Conservation (phyloP, 2,888 invertebrate genomes). For the Lucinisca nassula region DNA sequence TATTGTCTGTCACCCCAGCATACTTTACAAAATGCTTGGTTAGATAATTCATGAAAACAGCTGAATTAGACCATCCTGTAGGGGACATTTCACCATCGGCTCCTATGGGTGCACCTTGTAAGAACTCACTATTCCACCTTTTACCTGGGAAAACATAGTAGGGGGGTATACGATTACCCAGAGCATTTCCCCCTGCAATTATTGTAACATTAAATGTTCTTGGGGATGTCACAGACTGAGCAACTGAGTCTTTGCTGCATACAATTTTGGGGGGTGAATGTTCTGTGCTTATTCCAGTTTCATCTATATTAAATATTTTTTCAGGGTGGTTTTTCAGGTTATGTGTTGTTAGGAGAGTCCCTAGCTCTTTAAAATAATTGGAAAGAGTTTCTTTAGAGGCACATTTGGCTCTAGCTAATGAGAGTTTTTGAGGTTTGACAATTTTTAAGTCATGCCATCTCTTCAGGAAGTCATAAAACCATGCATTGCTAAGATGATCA, state of each 20-base stretch:
- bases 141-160: constrained; percentile 53
- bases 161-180: constrained; percentile 39
- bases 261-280: constrained; percentile 36
- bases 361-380: constrained; percentile 48
- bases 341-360: constrained; percentile 5
- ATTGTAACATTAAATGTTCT: constrained; percentile 40
- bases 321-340: constrained; percentile 30
- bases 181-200: constrained; percentile 43
- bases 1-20: constrained; percentile 5
- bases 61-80: constrained; percentile 48
- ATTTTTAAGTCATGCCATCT: no score
- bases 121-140: constrained; percentile 33
- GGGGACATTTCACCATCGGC: constrained; percentile 41
- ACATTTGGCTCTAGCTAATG: no score
- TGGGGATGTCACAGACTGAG: constrained; percentile 38
- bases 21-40: constrained; percentile 39
- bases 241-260: constrained; percentile 25
- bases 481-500: no score
- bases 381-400: neutral
- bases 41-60: constrained; percentile 36
- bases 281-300: constrained; percentile 47
- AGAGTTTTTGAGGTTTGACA: no score
- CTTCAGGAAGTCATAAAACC: no score
- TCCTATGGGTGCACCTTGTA: constrained; percentile 36
- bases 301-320: constrained; percentile 54